Percentiles rank a stretch among this genome's conserved stretches.
Evolutionary conservation across 2,113 vertebrate genomes (phyloP).

Genomic region (Otis tarda): DNA sequence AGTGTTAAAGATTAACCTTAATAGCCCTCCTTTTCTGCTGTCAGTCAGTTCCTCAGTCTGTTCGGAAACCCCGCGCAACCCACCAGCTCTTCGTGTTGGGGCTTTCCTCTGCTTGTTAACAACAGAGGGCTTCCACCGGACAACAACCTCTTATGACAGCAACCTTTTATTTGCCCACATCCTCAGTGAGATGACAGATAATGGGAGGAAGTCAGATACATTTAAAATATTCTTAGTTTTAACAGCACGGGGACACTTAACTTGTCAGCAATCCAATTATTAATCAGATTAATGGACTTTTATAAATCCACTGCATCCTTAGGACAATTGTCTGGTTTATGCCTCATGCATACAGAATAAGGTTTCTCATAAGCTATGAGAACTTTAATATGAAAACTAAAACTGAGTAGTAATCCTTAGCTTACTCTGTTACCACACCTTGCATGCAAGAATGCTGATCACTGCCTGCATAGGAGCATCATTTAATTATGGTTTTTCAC

Average conservation of each 20-base stretch:
- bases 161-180: constrained; percentile 69
- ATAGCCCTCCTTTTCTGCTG: constrained; percentile 14
- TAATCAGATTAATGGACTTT: constrained; percentile 80
- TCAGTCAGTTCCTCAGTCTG: not conserved
- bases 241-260: constrained; percentile 77
- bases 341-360: constrained; percentile 65
- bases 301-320: constrained; percentile 68
- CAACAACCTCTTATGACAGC: not conserved
- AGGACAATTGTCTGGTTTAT: constrained; percentile 73
- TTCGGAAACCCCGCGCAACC: not conserved
- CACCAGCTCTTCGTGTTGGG: not conserved
- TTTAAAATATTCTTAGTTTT: constrained; percentile 77
- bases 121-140: not conserved
- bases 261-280: constrained; percentile 77
- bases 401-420: constrained; percentile 36
- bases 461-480: not conserved
- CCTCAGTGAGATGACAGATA: constrained; percentile 73
- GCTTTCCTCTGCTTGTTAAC: not conserved
- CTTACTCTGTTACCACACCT: constrained; percentile 27
- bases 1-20: constrained; percentile 49
- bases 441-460: constrained; percentile 34
- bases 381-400: constrained; percentile 36
- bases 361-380: not conserved
- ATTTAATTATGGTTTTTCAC: constrained; percentile 55
- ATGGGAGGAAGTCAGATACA: constrained; percentile 68